Evolutionary conservation across 2,888 invertebrate genomes (phyloP).

Genomic region (Tortricodes alternella): DNA sequence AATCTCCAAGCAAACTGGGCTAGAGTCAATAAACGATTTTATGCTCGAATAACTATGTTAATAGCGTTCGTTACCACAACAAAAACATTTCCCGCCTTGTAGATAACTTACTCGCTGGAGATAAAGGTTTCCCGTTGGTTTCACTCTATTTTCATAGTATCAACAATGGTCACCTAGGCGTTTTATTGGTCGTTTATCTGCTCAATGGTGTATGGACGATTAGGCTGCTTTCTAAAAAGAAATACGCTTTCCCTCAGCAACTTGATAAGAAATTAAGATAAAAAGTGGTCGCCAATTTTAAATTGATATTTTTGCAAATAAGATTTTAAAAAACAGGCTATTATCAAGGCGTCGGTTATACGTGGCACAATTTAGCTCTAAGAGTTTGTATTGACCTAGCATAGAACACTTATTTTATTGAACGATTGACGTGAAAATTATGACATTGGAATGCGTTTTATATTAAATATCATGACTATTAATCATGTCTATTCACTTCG

Average conservation of each 20-base stretch:
- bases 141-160: conserved; percentile 19
- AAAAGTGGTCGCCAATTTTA: neutral
- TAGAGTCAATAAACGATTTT: conserved; percentile 66
- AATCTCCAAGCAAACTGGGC: conserved; percentile 46
- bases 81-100: conserved; percentile 57
- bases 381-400: conserved; percentile 2
- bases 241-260: conserved; percentile 19
- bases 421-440: conserved; percentile 23
- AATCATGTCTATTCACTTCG: conserved; percentile 2
- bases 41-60: conserved; percentile 72
- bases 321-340: neutral
- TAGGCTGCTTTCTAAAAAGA: conserved; percentile 26
- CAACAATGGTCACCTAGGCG: conserved; percentile 25
- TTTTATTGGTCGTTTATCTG: conserved; percentile 28
- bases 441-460: conserved; percentile 7
- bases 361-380: neutral
- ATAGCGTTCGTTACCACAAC: conserved; percentile 55
- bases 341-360: neutral
- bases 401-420: conserved; percentile 6
- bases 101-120: conserved; percentile 35
- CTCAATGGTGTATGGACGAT: conserved; percentile 28
- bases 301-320: neutral
- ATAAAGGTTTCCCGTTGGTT: conserved; percentile 5
- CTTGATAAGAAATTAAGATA: conserved; percentile 11
- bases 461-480: conserved; percentile 18